Evolutionary conservation across 2,113 vertebrate genomes (phyloP).

Genomic region (Dromas ardeola): DNA sequence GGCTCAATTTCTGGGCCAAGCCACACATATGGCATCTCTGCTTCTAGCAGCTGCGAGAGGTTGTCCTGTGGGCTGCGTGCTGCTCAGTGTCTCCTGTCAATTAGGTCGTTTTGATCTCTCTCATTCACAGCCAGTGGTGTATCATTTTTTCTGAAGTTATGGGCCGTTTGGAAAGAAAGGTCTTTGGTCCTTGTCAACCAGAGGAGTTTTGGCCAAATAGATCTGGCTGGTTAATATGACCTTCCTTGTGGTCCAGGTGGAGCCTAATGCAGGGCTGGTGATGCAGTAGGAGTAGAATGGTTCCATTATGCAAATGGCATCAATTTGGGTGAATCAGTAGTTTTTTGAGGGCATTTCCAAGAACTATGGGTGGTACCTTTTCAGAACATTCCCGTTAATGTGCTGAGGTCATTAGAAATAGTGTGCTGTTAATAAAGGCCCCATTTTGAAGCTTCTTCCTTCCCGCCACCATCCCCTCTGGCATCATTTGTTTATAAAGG

Average conservation of each 20-base stretch:
- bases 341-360: conserved; percentile 41
- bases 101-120: neutral
- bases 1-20: neutral
- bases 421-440: neutral
- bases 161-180: neutral
- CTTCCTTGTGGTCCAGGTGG: neutral
- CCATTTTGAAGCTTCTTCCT: neutral
- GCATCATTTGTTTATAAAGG: conserved; percentile 27
- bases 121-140: neutral
- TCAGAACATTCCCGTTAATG: neutral
- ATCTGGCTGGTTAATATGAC: neutral
- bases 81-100: neutral
- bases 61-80: rapidly evolving
- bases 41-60: neutral
- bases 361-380: conserved; percentile 28
- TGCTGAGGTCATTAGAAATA: conserved; percentile 6
- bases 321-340: neutral
- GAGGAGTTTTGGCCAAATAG: neutral
- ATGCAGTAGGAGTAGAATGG: neutral
- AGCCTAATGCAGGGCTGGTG: neutral
- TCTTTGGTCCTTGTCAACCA: neutral
- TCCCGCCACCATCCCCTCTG: neutral
- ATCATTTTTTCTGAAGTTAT: neutral
- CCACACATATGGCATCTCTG: neutral
- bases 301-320: neutral